Evolutionary conservation across 2,113 vertebrate species (phyloP).

Genomic region (Spea bombifrons): DNA sequence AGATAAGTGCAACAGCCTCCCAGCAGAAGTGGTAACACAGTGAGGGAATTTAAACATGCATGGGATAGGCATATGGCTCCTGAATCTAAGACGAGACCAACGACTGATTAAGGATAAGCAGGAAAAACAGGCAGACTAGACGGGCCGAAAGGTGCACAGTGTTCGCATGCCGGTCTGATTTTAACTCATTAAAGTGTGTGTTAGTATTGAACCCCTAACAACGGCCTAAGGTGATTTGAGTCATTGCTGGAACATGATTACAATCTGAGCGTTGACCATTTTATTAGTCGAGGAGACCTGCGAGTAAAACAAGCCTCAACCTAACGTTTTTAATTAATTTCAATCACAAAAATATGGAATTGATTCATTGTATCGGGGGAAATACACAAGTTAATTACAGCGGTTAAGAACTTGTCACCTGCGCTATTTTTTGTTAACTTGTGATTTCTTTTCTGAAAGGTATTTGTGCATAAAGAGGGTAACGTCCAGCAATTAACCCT

Average conservation of each 20-base stretch:
- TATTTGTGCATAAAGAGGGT: too few species aligned
- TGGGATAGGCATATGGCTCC: too few species aligned
- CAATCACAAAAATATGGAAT: conserved; percentile 47
- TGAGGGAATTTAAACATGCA: too few species aligned
- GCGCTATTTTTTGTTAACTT: conserved; percentile 51
- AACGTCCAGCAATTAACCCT: too few species aligned
- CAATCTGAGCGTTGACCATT: neutral
- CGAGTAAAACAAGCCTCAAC: neutral
- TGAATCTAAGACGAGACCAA: too few species aligned
- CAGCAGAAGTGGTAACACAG: too few species aligned
- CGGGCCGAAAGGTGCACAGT: too few species aligned
- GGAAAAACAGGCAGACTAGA: too few species aligned
- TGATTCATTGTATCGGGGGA: conserved; percentile 55
- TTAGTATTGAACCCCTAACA: neutral
- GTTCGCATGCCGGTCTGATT: too few species aligned
- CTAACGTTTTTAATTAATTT: conserved; percentile 56
- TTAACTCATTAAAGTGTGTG: neutral
- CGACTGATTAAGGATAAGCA: too few species aligned
- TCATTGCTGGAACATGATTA: neutral
- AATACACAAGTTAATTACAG: conserved; percentile 59
- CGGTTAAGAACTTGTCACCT: conserved; percentile 65
- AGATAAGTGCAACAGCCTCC: too few species aligned
- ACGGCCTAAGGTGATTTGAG: neutral
- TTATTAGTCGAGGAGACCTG: neutral
- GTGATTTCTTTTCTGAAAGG: conserved; percentile 2